These are phyloP conservation scores for Trematomus bernacchii DNA, from an alignment of 2,797 vertebrate species.

Conservation along the genomic window DNA sequence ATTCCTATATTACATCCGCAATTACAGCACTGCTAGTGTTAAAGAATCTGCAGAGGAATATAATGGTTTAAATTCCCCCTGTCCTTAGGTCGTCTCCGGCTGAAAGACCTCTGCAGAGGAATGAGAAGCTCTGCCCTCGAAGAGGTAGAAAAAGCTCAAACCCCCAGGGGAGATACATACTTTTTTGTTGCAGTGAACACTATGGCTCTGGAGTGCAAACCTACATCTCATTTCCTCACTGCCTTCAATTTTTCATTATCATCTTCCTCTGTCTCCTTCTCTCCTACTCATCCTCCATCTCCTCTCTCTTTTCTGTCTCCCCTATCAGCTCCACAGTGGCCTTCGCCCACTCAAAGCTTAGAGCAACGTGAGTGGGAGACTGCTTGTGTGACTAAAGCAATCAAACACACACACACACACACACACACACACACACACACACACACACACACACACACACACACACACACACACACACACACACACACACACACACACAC, in stretches of 20 bases:
- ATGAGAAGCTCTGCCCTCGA: slow-evolving; percentile 47
- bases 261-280: slow-evolving; percentile 80
- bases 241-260: slow-evolving; percentile 81
- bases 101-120: slow-evolving; percentile 65
- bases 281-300: slow-evolving; percentile 80
- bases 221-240: slow-evolving; percentile 78
- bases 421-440: slow-evolving; percentile 50
- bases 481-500: slow-evolving; percentile 52
- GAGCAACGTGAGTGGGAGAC: slow-evolving; percentile 84
- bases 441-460: slow-evolving; percentile 52
- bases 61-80: slow-evolving; percentile 36
- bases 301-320: slow-evolving; percentile 77
- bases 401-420: slow-evolving; percentile 70
- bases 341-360: slow-evolving; percentile 85
- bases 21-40: background rate
- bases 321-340: slow-evolving; percentile 84
- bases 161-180: slow-evolving; percentile 49
- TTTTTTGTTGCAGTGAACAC: slow-evolving; percentile 56
- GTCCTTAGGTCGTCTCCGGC: slow-evolving; percentile 51
- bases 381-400: slow-evolving; percentile 82
- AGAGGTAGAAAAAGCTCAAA: slow-evolving; percentile 47
- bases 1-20: background rate
- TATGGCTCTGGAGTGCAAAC: slow-evolving; percentile 68
- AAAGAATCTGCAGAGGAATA: slow-evolving; percentile 7
- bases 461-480: slow-evolving; percentile 52